Evolutionary conservation across 1,140 invertebrate genomes (phyloP).

Genomic region (Bombus huntii): DNA sequence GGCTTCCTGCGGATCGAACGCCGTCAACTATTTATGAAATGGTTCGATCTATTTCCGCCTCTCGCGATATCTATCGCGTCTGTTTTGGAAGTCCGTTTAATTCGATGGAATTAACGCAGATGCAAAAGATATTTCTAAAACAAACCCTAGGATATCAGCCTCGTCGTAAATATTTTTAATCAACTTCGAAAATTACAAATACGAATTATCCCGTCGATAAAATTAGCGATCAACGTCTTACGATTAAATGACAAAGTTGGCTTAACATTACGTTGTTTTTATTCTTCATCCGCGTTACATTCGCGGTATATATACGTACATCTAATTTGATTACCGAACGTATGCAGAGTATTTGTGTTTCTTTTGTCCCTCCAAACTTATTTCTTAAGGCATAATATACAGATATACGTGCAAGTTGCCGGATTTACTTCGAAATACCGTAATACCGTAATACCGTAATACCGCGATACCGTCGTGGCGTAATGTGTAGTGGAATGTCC

Average conservation of each 20-base stretch:
- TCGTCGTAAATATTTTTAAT: not conserved
- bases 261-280: no score
- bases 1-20: not conserved
- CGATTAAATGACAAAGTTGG: no score
- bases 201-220: no score
- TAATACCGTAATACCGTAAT: not conserved
- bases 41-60: slow-evolving; percentile 7
- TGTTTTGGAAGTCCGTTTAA: not conserved
- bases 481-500: not conserved
- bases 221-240: no score
- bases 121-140: not conserved
- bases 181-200: no score
- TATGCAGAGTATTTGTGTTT: not conserved
- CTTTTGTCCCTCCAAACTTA: not conserved
- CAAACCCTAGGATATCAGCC: not conserved
- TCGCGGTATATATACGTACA: rapidly evolving
- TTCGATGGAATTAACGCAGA: not conserved
- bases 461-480: not conserved
- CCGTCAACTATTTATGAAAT: not conserved
- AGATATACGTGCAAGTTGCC: not conserved
- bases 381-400: not conserved
- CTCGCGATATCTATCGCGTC: not conserved
- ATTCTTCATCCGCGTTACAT: no score
- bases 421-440: not conserved
- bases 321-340: not conserved